Percentiles rank a stretch among this genome's conserved stretches.
Conservation (phyloP, 2,888 invertebrate species). For the Congeria kusceri region DNA sequence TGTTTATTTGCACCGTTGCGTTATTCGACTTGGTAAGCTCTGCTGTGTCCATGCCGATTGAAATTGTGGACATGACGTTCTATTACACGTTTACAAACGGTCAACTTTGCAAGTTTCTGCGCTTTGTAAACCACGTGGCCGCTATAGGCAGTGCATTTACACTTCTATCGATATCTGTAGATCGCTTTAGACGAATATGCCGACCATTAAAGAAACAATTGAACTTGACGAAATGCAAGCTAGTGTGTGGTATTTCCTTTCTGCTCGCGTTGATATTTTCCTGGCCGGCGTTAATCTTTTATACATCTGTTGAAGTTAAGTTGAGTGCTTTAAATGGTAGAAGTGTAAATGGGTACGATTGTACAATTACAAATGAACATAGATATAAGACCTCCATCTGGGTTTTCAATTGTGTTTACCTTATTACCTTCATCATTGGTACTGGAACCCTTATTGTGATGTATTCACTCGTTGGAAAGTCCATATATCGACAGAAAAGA, state of each 20-base stretch:
- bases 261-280: background rate
- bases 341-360: slow-evolving; percentile 32
- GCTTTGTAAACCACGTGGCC: slow-evolving; percentile 24
- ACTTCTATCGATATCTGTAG: slow-evolving; percentile 31
- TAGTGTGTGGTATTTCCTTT: background rate
- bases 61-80: slow-evolving; percentile 26
- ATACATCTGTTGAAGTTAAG: background rate
- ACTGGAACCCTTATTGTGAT: slow-evolving; percentile 20
- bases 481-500: slow-evolving; percentile 18
- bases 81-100: slow-evolving; percentile 26
- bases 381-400: slow-evolving; percentile 23
- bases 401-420: slow-evolving; percentile 27
- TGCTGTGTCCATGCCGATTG: slow-evolving; percentile 27
- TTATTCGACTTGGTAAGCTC: slow-evolving; percentile 25
- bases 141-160: slow-evolving; percentile 19
- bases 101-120: slow-evolving; percentile 23
- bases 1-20: slow-evolving; percentile 29
- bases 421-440: slow-evolving; percentile 32
- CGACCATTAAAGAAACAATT: slow-evolving; percentile 20
- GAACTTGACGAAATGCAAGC: slow-evolving; percentile 2
- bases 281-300: slow-evolving; percentile 14
- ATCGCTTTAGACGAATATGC: slow-evolving; percentile 25
- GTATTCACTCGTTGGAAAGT: slow-evolving; percentile 31
- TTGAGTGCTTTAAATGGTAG: background rate
- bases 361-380: slow-evolving; percentile 3